phyloP scores from a whole-genome alignment of 2,888 invertebrate genomes.

The Drosophila histrio region DNA sequence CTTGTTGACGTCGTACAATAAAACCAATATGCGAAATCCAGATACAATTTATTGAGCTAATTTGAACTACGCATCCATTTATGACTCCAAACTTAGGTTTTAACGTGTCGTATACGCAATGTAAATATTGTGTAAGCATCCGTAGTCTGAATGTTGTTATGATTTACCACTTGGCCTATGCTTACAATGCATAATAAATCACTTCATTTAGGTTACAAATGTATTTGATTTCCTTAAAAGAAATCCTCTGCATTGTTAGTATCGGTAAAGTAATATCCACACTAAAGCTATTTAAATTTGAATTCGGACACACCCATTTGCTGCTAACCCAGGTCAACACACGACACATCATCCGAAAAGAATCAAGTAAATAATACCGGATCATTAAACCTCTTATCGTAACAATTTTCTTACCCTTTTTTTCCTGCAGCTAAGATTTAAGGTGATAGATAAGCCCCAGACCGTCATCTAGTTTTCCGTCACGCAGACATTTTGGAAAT shows the following conservation, averaged over 20 bases:
- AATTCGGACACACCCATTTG: conserved; percentile 38
- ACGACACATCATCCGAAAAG: conserved; percentile 10
- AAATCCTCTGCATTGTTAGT: conserved; percentile 15
- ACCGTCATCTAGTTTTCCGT: conserved; percentile 13
- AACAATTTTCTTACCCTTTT: conserved; percentile 37
- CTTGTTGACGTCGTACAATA: conserved; percentile 25
- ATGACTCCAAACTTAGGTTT: not conserved
- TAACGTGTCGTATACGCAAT: conserved; percentile 12
- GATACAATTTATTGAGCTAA: conserved; percentile 23
- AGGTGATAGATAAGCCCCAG: conserved; percentile 39
- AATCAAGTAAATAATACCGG: conserved; percentile 31
- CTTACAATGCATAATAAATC: conserved; percentile 35
- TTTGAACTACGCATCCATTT: conserved; percentile 6
- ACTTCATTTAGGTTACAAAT: conserved; percentile 24
- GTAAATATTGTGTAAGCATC: not conserved
- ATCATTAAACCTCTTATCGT: conserved; percentile 42
- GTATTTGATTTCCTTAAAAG: not conserved
- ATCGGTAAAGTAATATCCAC: conserved; percentile 31
- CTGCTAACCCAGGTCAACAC: conserved; percentile 10
- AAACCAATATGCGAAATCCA: conserved; percentile 7
- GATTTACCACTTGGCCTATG: conserved; percentile 12
- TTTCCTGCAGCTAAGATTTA: conserved; percentile 1
- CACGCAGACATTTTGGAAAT: conserved; percentile 15
- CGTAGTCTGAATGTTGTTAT: not conserved
- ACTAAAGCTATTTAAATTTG: conserved; percentile 57